Evolutionary conservation across 2,113 vertebrate genomes (phyloP).

Genomic region (Sapajus apella): DNA sequence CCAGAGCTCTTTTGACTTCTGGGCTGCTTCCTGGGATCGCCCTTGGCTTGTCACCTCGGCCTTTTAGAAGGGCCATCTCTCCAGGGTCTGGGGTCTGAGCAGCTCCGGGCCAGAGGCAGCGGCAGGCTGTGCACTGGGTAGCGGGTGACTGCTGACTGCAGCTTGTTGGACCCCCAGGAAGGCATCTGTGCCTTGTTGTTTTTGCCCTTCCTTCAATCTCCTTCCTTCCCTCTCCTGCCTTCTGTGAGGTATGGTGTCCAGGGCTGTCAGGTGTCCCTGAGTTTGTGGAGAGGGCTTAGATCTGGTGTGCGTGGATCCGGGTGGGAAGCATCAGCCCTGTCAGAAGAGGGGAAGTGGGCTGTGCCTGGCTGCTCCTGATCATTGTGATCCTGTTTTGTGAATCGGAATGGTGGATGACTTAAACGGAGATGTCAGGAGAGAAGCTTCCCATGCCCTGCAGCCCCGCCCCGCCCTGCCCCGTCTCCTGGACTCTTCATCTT

Average conservation of each 20-base stretch:
- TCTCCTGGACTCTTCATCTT: not conserved
- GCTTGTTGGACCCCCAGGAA: not conserved
- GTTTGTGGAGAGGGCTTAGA: not conserved
- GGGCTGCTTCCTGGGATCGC: not conserved
- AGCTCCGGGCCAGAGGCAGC: not conserved
- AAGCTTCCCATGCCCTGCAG: not conserved
- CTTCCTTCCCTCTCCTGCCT: not conserved
- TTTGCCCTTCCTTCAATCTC: not conserved
- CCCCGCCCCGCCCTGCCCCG: not conserved
- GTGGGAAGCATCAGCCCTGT: not conserved
- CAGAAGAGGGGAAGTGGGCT: not conserved
- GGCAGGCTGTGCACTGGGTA: too few relatives aligned
- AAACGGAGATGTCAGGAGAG: not conserved
- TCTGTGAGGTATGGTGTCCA: rapidly evolving
- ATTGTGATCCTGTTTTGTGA: not conserved
- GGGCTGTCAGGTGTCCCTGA: not conserved
- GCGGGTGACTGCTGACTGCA: rapidly evolving
- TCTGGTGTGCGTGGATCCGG: rapidly evolving
- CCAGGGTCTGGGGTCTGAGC: not conserved
- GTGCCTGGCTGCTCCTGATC: not conserved
- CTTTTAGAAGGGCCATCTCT: not conserved
- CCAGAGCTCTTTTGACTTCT: not conserved
- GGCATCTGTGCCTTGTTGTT: not conserved
- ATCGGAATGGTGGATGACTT: not conserved
- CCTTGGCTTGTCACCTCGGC: not conserved